Conservation (phyloP, 2,113 vertebrate species). For the Corydoras maculifer region DNA sequence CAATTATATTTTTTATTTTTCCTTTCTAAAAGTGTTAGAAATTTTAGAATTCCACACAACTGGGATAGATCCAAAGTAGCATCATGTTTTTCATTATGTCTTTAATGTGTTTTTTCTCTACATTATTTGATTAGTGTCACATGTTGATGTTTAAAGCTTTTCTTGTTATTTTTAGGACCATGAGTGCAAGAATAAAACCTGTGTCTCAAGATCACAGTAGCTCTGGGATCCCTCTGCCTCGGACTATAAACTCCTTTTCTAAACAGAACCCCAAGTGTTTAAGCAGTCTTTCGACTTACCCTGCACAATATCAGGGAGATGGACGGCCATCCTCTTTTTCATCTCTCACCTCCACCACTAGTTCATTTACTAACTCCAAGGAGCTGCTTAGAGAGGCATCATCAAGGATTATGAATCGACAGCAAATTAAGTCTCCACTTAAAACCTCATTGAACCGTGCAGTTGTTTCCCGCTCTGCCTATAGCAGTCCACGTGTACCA, state of each 20-base stretch:
- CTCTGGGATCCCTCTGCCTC: slow-evolving; percentile 53
- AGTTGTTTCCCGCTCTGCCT: slow-evolving; percentile 56
- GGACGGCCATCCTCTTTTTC: slow-evolving; percentile 24
- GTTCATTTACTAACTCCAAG: slow-evolving; percentile 33
- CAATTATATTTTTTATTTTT: too few species aligned
- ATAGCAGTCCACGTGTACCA: slow-evolving; percentile 61
- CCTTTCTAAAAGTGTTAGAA: too few species aligned
- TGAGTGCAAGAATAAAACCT: slow-evolving; percentile 56
- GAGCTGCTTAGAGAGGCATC: slow-evolving; percentile 49
- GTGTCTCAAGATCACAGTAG: slow-evolving; percentile 46
- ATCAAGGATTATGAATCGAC: slow-evolving; percentile 53
- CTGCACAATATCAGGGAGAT: slow-evolving; percentile 33
- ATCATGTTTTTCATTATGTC: too few species aligned
- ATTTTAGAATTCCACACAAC: too few species aligned
- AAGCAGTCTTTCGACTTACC: slow-evolving; percentile 33
- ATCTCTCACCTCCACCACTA: slow-evolving; percentile 41
- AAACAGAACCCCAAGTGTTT: slow-evolving; percentile 51
- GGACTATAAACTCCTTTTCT: slow-evolving; percentile 44
- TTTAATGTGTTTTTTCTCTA: too few species aligned
- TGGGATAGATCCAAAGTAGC: too few species aligned
- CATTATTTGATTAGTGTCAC: too few species aligned
- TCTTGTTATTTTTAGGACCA: slow-evolving; percentile 37
- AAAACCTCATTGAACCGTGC: slow-evolving; percentile 26
- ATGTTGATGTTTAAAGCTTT: background rate
- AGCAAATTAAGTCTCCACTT: slow-evolving; percentile 38